phyloP scores from a whole-genome alignment of 1,140 invertebrate genomes.

The Steinernema feltiae region DNA sequence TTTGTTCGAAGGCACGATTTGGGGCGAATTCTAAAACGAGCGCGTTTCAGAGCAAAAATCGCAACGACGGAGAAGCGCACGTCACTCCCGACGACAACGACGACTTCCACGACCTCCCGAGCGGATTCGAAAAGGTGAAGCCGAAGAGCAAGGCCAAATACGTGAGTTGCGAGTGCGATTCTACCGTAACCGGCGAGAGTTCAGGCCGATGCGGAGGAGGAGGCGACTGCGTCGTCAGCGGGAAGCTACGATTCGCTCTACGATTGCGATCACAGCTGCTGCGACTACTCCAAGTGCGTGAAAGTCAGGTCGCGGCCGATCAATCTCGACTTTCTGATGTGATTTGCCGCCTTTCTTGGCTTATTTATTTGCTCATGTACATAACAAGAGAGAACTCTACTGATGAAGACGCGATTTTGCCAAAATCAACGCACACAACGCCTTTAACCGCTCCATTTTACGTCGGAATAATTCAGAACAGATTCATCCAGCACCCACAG shows the following conservation, averaged over 20 bases:
- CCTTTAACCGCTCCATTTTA: too few species aligned
- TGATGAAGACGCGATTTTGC: too few species aligned
- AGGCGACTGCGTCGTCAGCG: neutral
- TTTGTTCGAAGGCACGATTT: neutral
- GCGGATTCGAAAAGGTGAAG: neutral
- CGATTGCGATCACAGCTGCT: slow-evolving; percentile 7
- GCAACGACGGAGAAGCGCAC: neutral
- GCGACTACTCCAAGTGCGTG: neutral
- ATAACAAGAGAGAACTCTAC: slow-evolving; percentile 9
- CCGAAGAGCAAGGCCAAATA: neutral
- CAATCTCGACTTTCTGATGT: slow-evolving; percentile 1
- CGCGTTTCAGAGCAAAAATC: neutral
- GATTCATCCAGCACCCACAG: too few species aligned
- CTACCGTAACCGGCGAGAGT: neutral
- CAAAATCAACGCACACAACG: too few species aligned
- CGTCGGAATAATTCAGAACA: too few species aligned
- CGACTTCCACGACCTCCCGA: slow-evolving; percentile 5
- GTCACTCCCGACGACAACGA: neutral
- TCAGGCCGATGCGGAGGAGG: neutral
- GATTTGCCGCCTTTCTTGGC: too few species aligned
- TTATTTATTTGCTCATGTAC: neutral
- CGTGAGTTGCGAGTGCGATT: neutral
- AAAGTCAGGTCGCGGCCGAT: neutral
- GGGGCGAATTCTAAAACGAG: neutral
- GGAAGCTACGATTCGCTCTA: neutral